Base-by-base conservation (phyloP, 2,797 vertebrate species). In the Prunella strophiata region DNA sequence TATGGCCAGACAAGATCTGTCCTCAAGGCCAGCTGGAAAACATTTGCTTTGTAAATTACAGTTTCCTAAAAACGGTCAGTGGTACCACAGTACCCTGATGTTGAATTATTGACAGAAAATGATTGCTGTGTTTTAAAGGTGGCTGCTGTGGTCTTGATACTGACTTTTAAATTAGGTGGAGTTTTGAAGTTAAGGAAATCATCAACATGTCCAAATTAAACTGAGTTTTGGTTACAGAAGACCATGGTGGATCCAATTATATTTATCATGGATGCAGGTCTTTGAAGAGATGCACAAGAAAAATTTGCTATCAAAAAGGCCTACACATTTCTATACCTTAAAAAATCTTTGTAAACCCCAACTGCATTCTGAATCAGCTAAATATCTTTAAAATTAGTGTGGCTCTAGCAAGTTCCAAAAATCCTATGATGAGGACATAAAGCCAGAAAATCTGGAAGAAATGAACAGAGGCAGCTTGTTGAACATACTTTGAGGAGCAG, bases 1-100 rank as follows among this genome's bases (percentile, higher is more conserved):
- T 81, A 38, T 30, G n/a, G 11, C 30, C 75, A 27, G n/a, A 48
- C 26, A 87, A 82, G 55, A 40, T 65, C 27, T 73, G 43, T 81
- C 40, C 45, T 66, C 32, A n/a, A 45, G 55, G n/a, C 38, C 91
- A 89, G 36, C 63, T 92, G 89, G 78, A 73, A 94, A 62, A 34
- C 4, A 63, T 92, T 86, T 78, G 6, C 43, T 89, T 73, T 82
- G 50, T 63, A 92, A 94, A 93, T 89, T 82, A 72, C 40, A 79
- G 71, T 70, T 85, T 94, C n/a, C 74, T 85, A 73, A 82, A 88
- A 86, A 82, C 76, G 21, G 29, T 72, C 55, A 34, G 51, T 61
- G 50, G 16, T 61, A 70, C 47, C 57, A 63, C 50, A 61, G 20
- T 65, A 57, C 3, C 6, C 59, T 70, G 27, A 52, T 57, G n/a